These are phyloP conservation scores for Globodera ellingtonae DNA, from an alignment of 1,140 invertebrate genomes.

Conservation along the genomic window DNA sequence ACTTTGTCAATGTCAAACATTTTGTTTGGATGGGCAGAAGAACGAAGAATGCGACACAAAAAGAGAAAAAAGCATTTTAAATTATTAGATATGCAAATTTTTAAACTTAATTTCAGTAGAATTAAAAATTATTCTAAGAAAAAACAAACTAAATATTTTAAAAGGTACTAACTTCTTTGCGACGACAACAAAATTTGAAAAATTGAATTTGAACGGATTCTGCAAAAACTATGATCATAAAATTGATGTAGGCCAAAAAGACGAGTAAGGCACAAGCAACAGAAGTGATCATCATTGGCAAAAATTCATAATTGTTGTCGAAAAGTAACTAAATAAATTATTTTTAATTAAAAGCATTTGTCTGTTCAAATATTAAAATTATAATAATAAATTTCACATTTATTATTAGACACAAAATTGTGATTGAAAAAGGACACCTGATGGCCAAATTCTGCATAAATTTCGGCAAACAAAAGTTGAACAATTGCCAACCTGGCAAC, in stretches of 20 bases:
- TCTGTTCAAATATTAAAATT: no score
- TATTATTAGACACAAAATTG: no score
- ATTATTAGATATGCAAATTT: no score
- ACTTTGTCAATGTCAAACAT: conserved; percentile 18
- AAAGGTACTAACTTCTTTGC: conserved; percentile 18
- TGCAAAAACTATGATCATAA: conserved; percentile 35
- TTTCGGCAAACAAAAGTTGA: conserved; percentile 6
- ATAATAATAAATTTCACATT: no score
- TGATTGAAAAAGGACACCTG: neutral
- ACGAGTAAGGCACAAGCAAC: conserved; percentile 38
- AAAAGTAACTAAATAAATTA: conserved; percentile 41
- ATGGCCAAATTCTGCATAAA: conserved; percentile 32
- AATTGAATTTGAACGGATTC: conserved; percentile 12
- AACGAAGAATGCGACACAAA: conserved; percentile 1
- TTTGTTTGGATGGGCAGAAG: neutral
- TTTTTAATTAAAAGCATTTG: neutral
- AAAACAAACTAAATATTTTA: no score
- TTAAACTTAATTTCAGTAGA: no score
- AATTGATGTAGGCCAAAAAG: conserved; percentile 26
- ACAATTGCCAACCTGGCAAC: neutral
- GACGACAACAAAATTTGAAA: conserved; percentile 26
- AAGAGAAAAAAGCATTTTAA: conserved; percentile 13
- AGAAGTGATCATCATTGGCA: conserved; percentile 47
- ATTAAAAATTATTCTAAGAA: no score
- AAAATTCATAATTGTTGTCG: conserved; percentile 19